These are phyloP conservation scores for Atta cephalotes DNA, from an alignment of 1,140 invertebrate genomes.

Conservation along the genomic window DNA sequence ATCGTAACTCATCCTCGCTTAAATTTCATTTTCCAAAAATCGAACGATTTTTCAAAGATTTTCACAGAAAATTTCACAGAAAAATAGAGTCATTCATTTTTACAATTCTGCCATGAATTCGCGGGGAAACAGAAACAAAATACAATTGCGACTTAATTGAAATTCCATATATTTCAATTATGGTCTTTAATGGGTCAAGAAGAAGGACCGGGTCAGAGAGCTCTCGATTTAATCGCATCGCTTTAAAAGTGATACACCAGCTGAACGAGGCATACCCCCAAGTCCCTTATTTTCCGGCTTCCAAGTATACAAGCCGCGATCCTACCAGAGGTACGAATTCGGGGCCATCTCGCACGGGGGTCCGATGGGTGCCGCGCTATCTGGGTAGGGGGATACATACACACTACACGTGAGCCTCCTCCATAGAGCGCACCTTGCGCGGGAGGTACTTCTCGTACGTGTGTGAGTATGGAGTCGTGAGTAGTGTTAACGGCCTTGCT, in stretches of 20 bases:
- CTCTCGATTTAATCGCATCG: conserved; percentile 33
- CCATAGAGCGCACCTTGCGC: conserved; percentile 67
- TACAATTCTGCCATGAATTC: not conserved
- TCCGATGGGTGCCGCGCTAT: conserved; percentile 32
- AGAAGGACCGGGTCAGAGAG: not conserved
- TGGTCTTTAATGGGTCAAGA: not conserved
- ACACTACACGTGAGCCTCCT: conserved; percentile 48
- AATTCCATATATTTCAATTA: not conserved
- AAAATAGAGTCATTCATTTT: not conserved
- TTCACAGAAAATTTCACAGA: not conserved
- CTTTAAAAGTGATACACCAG: conserved; percentile 47
- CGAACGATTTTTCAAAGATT: not conserved
- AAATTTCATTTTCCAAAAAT: conserved; percentile 1
- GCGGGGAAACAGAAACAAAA: not conserved
- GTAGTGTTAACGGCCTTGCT: conserved; percentile 85
- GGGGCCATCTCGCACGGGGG: conserved; percentile 48
- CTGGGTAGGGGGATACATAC: conserved; percentile 46
- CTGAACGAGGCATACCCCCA: conserved; percentile 11
- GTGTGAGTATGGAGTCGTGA: conserved; percentile 34
- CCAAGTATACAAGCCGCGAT: not conserved
- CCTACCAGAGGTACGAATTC: conserved; percentile 37
- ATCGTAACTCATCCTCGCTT: not conserved
- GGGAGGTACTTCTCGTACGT: conserved; percentile 40
- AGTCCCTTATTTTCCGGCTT: conserved; percentile 27
- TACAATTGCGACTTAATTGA: not conserved